Evolutionary conservation across 2,113 vertebrate species (phyloP).

Genomic region (Plectropomus leopardus): DNA sequence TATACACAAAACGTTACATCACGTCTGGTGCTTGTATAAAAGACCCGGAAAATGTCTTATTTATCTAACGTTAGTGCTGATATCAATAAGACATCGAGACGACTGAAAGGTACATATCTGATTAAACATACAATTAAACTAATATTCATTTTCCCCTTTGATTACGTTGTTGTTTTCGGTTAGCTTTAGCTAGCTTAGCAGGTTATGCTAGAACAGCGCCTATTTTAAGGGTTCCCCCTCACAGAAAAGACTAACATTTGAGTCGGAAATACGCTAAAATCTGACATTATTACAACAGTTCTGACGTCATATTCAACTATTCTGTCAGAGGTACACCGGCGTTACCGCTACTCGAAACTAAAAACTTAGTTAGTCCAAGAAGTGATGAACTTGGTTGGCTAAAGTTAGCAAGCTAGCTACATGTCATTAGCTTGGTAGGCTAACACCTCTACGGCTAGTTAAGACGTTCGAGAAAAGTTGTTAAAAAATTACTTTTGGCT

Average conservation of each 20-base stretch:
- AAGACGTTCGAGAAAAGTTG: slow-evolving; percentile 50
- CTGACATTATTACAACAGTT: background rate
- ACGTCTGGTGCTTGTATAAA: background rate
- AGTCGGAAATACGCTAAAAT: background rate
- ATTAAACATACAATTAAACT: background rate
- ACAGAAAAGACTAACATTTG: background rate
- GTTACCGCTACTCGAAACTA: accelerated
- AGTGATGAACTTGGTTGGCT: slow-evolving; percentile 13
- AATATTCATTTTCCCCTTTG: background rate
- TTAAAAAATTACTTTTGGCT: slow-evolving; percentile 50
- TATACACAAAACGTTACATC: background rate
- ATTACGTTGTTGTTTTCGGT: background rate
- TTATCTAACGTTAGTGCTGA: background rate
- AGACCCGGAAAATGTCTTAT: no score
- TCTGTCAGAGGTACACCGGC: background rate
- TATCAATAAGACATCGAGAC: background rate
- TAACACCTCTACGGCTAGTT: background rate
- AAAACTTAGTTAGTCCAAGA: background rate
- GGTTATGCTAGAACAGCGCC: background rate
- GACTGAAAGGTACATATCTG: background rate
- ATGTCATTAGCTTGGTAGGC: background rate
- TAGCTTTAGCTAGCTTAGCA: slow-evolving; percentile 21
- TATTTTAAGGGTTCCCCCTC: background rate
- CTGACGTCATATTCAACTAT: accelerated
- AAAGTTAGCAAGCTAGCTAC: slow-evolving; percentile 37